Conservation (phyloP, 2,888 invertebrate species). For the Icerya purchasi region DNA sequence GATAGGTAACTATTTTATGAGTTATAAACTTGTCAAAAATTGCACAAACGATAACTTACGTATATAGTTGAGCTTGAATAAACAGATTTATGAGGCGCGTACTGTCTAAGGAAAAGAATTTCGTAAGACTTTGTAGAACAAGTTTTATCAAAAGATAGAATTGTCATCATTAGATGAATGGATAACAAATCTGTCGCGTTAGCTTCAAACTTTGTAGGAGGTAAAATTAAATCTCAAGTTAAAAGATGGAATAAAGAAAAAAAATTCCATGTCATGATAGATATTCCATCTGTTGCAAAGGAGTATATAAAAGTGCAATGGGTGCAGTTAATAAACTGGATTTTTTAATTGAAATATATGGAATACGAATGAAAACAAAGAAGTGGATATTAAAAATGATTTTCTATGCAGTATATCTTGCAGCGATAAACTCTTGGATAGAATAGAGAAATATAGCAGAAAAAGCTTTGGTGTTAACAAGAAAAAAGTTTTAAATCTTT, state of each 20-base stretch:
- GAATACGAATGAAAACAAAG: slow-evolving; percentile 11
- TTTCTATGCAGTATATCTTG: slow-evolving; percentile 10
- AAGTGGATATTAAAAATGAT: slow-evolving; percentile 14
- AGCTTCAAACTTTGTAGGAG: not conserved
- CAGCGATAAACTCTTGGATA: slow-evolving; percentile 6
- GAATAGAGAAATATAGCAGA: slow-evolving; percentile 6
- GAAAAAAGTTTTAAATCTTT: slow-evolving; percentile 5
- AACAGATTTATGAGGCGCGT: slow-evolving; percentile 1
- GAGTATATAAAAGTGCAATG: slow-evolving; percentile 14
- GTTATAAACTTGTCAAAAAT: slow-evolving; percentile 1
- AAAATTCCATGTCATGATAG: slow-evolving; percentile 3
- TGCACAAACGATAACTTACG: not conserved
- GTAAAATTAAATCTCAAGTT: not conserved
- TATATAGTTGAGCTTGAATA: not conserved
- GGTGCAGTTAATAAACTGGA: slow-evolving; percentile 13
- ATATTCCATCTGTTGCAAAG: slow-evolving; percentile 9
- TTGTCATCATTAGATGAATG: not conserved
- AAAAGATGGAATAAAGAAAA: slow-evolving; percentile 1
- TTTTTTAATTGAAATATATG: slow-evolving; percentile 5
- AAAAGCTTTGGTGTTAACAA: not conserved
- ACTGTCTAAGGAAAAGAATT: not conserved
- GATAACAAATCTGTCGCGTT: not conserved
- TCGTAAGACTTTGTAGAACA: slow-evolving; percentile 1
- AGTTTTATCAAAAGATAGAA: not conserved
- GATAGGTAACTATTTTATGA: slow-evolving; percentile 3